Evolutionary conservation across 2,888 invertebrate species (phyloP).

Genomic region (Pachycephus smyrnensis): DNA sequence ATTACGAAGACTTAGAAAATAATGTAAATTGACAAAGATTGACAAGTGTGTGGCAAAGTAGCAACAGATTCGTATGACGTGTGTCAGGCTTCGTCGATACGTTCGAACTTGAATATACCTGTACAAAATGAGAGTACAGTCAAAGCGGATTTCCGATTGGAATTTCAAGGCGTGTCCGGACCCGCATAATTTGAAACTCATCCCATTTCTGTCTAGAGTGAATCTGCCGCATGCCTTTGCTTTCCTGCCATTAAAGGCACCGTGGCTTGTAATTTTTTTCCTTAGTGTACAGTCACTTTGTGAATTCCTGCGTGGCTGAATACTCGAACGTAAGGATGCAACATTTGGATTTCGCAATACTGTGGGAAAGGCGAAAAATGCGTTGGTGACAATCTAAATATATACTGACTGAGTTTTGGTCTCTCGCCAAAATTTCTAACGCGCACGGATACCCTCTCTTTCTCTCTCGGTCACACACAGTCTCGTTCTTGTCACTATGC

Average conservation of each 20-base stretch:
- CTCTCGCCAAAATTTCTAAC: background rate
- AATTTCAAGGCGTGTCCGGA: background rate
- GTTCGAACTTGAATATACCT: background rate
- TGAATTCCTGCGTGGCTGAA: background rate
- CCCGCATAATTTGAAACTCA: background rate
- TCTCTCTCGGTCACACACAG: background rate
- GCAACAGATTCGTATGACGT: background rate
- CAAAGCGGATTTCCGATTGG: background rate
- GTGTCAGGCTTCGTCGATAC: background rate
- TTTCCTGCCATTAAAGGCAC: background rate
- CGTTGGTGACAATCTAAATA: background rate
- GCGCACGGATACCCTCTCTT: background rate
- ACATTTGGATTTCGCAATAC: background rate
- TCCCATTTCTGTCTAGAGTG: background rate
- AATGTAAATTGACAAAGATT: background rate
- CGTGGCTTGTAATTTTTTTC: background rate
- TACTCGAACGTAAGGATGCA: background rate
- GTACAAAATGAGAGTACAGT: background rate
- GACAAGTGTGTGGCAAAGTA: background rate
- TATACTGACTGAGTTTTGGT: background rate
- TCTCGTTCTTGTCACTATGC: background rate
- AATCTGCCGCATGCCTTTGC: background rate
- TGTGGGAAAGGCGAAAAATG: background rate
- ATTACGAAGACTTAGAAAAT: background rate
- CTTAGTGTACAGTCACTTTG: background rate